These are phyloP conservation scores for Odontocolon sp. DNA, from an alignment of 2,888 invertebrate genomes.

Conservation along the genomic window DNA sequence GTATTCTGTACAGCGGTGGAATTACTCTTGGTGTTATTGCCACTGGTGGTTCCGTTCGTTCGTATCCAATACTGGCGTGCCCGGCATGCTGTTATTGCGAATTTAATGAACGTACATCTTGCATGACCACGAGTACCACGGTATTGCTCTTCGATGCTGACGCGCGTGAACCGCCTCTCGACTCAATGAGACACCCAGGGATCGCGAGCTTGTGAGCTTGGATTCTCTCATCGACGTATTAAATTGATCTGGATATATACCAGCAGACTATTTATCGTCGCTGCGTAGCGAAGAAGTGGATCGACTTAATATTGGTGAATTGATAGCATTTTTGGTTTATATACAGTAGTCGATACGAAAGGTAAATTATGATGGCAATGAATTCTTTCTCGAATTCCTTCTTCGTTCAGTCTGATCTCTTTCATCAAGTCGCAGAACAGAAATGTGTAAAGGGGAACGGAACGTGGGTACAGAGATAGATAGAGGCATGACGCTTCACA, in stretches of 20 bases:
- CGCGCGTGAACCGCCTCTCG: constrained; percentile 3
- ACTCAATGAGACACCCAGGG: constrained; percentile 1
- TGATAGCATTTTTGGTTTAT: neutral
- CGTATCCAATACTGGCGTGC: constrained; percentile 19
- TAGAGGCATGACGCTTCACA: constrained; percentile 28
- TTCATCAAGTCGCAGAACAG: constrained; percentile 13
- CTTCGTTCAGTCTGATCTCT: too few species aligned
- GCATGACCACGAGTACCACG: neutral
- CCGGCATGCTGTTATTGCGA: constrained; percentile 29
- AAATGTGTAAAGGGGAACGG: constrained; percentile 28
- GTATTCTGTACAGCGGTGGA: constrained; percentile 26
- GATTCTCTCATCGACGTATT: constrained; percentile 7
- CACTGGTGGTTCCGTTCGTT: neutral
- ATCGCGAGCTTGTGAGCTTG: constrained; percentile 1
- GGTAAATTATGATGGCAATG: too few species aligned
- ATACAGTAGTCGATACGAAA: too few species aligned
- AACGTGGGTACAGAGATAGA: constrained; percentile 14
- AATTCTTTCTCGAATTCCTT: too few species aligned
- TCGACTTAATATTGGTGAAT: neutral
- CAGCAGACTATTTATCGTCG: neutral
- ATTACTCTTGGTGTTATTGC: constrained; percentile 29
- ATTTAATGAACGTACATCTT: constrained; percentile 50
- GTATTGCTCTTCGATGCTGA: constrained; percentile 32
- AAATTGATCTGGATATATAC: constrained; percentile 14
- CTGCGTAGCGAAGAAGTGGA: neutral